Evolutionary conservation across 2,888 invertebrate species (phyloP).

Genomic region (Nomada goodeniana): DNA sequence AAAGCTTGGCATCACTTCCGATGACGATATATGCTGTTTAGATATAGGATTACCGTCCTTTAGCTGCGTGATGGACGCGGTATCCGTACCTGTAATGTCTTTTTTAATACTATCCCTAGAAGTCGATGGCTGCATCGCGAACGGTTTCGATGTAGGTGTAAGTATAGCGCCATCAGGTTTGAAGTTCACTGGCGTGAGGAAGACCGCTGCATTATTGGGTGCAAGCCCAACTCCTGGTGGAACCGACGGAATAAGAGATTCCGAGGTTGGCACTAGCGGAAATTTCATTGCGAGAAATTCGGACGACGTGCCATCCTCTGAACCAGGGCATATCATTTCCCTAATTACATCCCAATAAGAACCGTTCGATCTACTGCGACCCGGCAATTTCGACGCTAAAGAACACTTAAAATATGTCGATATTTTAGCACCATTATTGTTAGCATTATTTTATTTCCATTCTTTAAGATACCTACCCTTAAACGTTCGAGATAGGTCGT

Average conservation of each 20-base stretch:
- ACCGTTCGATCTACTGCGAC: conserved; percentile 90
- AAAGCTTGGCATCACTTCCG: conserved; percentile 80
- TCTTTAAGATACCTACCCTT: conserved; percentile 85
- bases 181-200: conserved; percentile 87
- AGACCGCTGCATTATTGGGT: conserved; percentile 89
- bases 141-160: conserved; percentile 79
- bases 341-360: conserved; percentile 92
- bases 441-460: neutral
- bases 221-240: conserved; percentile 86
- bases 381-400: conserved; percentile 91
- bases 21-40: conserved; percentile 66
- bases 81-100: conserved; percentile 58
- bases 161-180: conserved; percentile 80
- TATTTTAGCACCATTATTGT: conserved; percentile 11
- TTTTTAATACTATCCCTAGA: conserved; percentile 75
- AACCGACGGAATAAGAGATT: conserved; percentile 89
- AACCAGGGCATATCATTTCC: conserved; percentile 90
- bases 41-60: conserved; percentile 61
- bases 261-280: conserved; percentile 89
- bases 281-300: conserved; percentile 89
- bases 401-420: conserved; percentile 85
- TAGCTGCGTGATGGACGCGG: conserved; percentile 67
- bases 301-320: conserved; percentile 86
- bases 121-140: conserved; percentile 76
- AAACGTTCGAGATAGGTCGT: conserved; percentile 94